Percentiles rank a stretch among this genome's conserved stretches.
phyloP scores from a whole-genome alignment of 2,888 invertebrate genomes.

The Adela reaumurella region DNA sequence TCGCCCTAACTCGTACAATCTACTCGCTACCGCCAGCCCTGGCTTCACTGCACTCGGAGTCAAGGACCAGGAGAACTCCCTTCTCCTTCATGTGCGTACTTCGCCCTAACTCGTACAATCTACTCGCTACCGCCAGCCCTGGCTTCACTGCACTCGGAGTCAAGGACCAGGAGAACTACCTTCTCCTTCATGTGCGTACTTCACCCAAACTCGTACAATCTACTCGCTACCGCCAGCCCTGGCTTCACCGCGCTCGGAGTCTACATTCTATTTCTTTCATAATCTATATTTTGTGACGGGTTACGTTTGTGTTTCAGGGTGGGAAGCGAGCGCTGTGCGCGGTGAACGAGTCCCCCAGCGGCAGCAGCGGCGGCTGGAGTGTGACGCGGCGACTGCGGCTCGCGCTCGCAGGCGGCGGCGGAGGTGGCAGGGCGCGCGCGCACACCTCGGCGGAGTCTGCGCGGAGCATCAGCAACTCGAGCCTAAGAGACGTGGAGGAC shows the following conservation, averaged over 20 bases:
- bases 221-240: too few relatives aligned
- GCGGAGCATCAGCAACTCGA: slow-evolving; percentile 69
- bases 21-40: slow-evolving; percentile 40
- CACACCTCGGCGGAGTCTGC: slow-evolving; percentile 42
- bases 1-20: too few relatives aligned
- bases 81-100: neutral
- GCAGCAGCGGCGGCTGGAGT: slow-evolving; percentile 23
- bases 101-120: too few relatives aligned
- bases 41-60: slow-evolving; percentile 17
- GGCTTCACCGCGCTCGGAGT: too few relatives aligned
- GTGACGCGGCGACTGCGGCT: slow-evolving; percentile 21
- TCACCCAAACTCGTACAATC: too few relatives aligned
- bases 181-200: neutral
- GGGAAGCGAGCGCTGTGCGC: slow-evolving; percentile 26
- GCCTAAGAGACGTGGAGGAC: slow-evolving; percentile 68
- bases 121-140: slow-evolving; percentile 40
- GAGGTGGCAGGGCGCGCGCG: slow-evolving; percentile 17
- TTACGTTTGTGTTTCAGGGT: neutral
- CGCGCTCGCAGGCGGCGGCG: slow-evolving; percentile 16
- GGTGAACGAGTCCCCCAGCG: slow-evolving; percentile 36
- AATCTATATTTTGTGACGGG: too few relatives aligned
- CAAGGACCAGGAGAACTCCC: slow-evolving; percentile 22
- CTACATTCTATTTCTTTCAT: too few relatives aligned
- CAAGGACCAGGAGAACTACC: slow-evolving; percentile 22
- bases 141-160: slow-evolving; percentile 17